A percentile compares a stretch with the other conserved stretches of the same genome.
phyloP scores from a whole-genome alignment of 2,888 invertebrate genomes.

The Papilio demoleus region DNA sequence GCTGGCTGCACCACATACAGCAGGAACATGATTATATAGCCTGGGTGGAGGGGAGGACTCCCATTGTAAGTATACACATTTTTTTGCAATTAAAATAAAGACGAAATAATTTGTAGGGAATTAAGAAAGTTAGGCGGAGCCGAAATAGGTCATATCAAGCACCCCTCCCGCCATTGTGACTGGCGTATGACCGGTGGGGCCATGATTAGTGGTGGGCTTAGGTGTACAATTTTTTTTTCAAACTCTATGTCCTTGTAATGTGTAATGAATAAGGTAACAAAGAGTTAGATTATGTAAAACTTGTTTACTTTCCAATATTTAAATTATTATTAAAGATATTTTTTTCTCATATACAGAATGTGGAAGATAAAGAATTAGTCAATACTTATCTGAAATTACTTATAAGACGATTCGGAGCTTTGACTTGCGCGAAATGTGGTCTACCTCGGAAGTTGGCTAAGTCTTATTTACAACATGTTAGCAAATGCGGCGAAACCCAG shows the following conservation, averaged over 20 bases:
- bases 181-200: too few relatives aligned
- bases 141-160: too few relatives aligned
- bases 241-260: too few relatives aligned
- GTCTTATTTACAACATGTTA: conserved; percentile 44
- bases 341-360: conserved; percentile 10
- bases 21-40: conserved; percentile 48
- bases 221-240: too few relatives aligned
- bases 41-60: conserved; percentile 43
- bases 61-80: conserved; percentile 44
- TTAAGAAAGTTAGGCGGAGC: too few relatives aligned
- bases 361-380: conserved; percentile 8
- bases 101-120: too few relatives aligned
- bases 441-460: conserved; percentile 44
- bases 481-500: conserved; percentile 38
- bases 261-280: too few relatives aligned
- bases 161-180: too few relatives aligned
- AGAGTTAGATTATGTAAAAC: too few relatives aligned
- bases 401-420: conserved; percentile 41
- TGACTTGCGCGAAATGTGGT: conserved; percentile 49
- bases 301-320: too few relatives aligned
- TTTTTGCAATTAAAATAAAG: neutral
- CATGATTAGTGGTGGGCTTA: too few relatives aligned
- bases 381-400: conserved; percentile 13
- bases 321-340: too few relatives aligned
- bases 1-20: conserved; percentile 48